Percentiles rank a stretch among this genome's conserved stretches.
phyloP scores from a whole-genome alignment of 2,113 vertebrate genomes.

The Myrmecophaga tridactyla region DNA sequence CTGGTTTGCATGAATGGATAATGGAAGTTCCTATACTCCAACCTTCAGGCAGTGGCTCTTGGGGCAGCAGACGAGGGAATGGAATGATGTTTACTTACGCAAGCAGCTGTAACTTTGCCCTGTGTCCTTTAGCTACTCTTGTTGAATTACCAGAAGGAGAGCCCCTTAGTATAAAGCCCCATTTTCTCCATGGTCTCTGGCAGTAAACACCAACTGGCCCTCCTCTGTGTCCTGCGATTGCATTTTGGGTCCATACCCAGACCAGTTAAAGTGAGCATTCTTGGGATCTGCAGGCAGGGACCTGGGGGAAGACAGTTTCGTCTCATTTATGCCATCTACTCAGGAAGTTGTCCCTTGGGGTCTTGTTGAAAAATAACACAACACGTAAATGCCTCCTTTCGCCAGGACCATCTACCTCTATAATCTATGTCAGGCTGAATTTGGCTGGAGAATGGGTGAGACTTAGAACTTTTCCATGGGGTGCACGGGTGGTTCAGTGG shows the following conservation, averaged over 20 bases:
- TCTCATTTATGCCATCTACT: neutral
- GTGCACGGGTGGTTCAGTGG: too few relatives aligned
- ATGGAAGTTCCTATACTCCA: accelerated
- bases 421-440: neutral
- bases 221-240: neutral
- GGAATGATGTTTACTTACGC: neutral
- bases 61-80: neutral
- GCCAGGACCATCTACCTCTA: neutral
- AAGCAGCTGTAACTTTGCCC: neutral
- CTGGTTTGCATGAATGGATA: neutral
- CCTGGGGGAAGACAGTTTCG: neutral
- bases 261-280: neutral
- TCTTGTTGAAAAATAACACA: neutral
- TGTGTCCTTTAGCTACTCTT: slow-evolving; percentile 1
- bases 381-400: neutral
- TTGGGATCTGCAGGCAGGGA: neutral
- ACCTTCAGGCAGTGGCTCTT: neutral
- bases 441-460: too few relatives aligned
- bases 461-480: too few relatives aligned
- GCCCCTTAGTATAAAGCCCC: neutral
- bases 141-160: slow-evolving; percentile 14
- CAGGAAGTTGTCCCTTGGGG: neutral
- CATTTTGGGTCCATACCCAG: neutral
- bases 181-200: neutral
- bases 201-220: neutral